Evolutionary conservation across 2,113 vertebrate species (phyloP), one percentile per base, ranked within the genome.

Genomic region (Irena cyanogastra): DNA sequence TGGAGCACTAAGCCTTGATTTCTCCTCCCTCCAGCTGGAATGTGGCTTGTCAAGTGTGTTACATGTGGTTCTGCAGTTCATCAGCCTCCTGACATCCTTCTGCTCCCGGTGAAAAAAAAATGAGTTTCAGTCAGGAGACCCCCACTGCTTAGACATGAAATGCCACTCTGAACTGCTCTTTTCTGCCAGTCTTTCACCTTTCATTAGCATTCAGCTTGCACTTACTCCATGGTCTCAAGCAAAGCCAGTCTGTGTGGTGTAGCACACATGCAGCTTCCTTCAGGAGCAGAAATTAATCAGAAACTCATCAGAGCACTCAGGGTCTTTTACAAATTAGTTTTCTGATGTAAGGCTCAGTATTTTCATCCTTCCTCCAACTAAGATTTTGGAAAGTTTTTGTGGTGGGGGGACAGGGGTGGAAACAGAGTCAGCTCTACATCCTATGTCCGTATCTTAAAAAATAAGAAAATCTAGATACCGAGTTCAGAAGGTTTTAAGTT

Each of bases 31-130:
- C 26, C 0, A 0, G 13, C 27, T 88, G 68, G 27, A 76, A 83
- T 9, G 39, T 66, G 47, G n/a, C 39, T 39, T 16, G 5, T 6
- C 0, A 0, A 42, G 28, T 0, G 0, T 16, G 14, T 2, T 33
- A 23, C 30, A 12, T 21, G 27, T 30, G 19, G 31, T 39, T 87
- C 80, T 68, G 49, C n/a, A 37, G 41, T 44, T 53, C 31, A 11
- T 21, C 71, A 83, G 42, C 27, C 63, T 69, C 52, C 39, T 59
- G 12, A 37, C 41, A 60, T 9, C 44, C 53, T 63, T 68, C 57
- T 49, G 37, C 5, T 87, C 56, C 60, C 75, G 13, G 8, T 35
- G 41, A 61, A 71, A 68, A 71, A 68, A 11, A 50, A 47, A 81
- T 31, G 41, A 78, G 37, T 77, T 89, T 84, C 83, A 57, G 31